Evolutionary conservation across 2,888 invertebrate genomes (phyloP).

Genomic region (Papilio demoleus): DNA sequence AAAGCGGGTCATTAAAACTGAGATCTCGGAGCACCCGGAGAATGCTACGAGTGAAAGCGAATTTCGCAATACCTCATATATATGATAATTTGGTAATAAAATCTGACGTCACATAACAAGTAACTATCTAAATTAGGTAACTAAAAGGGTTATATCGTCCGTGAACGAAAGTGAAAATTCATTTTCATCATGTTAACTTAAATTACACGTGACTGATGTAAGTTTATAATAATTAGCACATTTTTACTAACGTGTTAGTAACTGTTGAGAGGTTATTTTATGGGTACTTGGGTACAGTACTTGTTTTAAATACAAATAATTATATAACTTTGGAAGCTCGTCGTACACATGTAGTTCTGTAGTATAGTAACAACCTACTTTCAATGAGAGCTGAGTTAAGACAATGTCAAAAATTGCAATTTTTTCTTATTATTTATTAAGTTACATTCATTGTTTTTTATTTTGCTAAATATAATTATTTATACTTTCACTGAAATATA

Average conservation of each 20-base stretch:
- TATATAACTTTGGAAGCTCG: no score
- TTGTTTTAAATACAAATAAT: no score
- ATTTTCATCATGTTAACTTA: not conserved
- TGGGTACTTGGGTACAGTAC: no score
- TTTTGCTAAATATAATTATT: no score
- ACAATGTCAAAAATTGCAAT: no score
- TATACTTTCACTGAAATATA: not conserved
- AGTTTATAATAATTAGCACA: not conserved
- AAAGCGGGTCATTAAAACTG: conserved; percentile 1
- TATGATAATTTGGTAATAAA: conserved; percentile 24
- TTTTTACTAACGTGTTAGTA: not conserved
- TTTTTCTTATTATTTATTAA: no score
- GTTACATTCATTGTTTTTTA: no score
- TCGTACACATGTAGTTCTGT: no score
- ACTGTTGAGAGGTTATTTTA: no score
- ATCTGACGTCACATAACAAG: not conserved
- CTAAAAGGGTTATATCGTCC: not conserved
- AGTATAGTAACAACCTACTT: no score
- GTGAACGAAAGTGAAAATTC: not conserved
- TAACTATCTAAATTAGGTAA: not conserved
- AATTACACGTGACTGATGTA: no score
- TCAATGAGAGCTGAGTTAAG: no score
- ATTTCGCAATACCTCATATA: conserved; percentile 19
- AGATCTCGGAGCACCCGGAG: conserved; percentile 12
- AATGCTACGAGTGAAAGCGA: conserved; percentile 38